Conservation (phyloP, 2,888 invertebrate species). For the Microplitis deprimator region DNA sequence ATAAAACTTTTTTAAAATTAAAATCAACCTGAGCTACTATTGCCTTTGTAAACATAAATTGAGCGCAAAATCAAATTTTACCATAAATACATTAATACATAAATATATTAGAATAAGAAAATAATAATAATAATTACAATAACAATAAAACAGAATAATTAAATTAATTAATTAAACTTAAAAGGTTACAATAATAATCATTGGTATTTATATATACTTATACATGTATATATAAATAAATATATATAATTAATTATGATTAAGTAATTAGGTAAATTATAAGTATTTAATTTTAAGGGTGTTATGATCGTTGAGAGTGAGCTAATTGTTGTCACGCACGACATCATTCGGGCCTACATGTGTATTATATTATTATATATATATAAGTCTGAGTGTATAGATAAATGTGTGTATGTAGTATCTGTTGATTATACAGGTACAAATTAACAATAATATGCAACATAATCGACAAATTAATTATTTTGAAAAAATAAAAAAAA, state of each 20-base stretch:
- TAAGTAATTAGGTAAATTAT: constrained; percentile 43
- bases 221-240: neutral
- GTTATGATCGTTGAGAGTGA: constrained; percentile 32
- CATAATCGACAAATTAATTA: constrained; percentile 59
- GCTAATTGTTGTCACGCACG: constrained; percentile 34
- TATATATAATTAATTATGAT: constrained; percentile 28
- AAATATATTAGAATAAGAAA: constrained; percentile 50
- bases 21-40: constrained; percentile 54
- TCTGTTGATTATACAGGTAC: constrained; percentile 37
- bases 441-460: constrained; percentile 4
- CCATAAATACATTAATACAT: constrained; percentile 50
- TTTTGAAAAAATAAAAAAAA: constrained; percentile 54
- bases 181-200: constrained; percentile 54
- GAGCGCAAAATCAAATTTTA: constrained; percentile 70
- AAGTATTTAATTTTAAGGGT: constrained; percentile 43
- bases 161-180: constrained; percentile 41
- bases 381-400: neutral
- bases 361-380: neutral
- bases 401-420: constrained; percentile 11
- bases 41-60: constrained; percentile 68
- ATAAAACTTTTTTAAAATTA: constrained; percentile 21
- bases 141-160: neutral
- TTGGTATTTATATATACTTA: constrained; percentile 55
- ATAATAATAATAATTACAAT: constrained; percentile 44
- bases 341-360: neutral